Percentiles rank a stretch among this genome's conserved stretches.
Evolutionary conservation across 1,140 invertebrate species (phyloP).

Genomic region (Pseudomyrmex concolor): DNA sequence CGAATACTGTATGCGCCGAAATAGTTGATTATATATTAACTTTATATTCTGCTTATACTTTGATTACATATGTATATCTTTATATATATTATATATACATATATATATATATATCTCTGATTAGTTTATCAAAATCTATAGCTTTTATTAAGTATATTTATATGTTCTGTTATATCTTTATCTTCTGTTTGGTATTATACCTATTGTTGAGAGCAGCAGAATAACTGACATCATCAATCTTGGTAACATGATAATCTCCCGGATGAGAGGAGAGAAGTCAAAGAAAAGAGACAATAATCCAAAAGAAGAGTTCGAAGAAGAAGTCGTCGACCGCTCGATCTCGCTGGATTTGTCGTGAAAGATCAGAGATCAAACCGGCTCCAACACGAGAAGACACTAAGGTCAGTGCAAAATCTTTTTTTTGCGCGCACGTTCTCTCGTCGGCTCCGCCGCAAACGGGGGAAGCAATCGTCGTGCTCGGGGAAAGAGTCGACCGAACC

Average conservation of each 20-base stretch:
- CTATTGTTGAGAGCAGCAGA: conserved; percentile 67
- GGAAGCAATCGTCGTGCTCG: conserved; percentile 5
- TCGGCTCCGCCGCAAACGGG: conserved; percentile 23
- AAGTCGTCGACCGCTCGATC: conserved; percentile 60
- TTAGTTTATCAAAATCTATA: conserved; percentile 1
- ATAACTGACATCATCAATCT: conserved; percentile 46
- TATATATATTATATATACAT: too few species aligned
- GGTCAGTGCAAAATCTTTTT: conserved; percentile 22
- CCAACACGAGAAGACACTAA: conserved; percentile 35
- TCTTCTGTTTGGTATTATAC: conserved; percentile 52
- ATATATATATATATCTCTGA: not conserved
- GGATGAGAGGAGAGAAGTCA: conserved; percentile 11
- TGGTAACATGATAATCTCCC: conserved; percentile 60
- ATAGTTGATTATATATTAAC: not conserved
- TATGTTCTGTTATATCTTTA: too few species aligned
- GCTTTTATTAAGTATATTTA: too few species aligned
- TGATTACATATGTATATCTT: not conserved
- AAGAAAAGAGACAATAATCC: conserved; percentile 58
- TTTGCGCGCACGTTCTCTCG: conserved; percentile 46
- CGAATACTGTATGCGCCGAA: not conserved
- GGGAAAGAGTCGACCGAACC: conserved; percentile 39
- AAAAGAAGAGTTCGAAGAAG: conserved; percentile 23
- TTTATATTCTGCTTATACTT: not conserved
- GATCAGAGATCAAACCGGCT: conserved; percentile 28
- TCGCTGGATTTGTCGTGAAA: conserved; percentile 47